Conservation (phyloP, 2,113 vertebrate genomes). For the Sceloporus undulatus region DNA sequence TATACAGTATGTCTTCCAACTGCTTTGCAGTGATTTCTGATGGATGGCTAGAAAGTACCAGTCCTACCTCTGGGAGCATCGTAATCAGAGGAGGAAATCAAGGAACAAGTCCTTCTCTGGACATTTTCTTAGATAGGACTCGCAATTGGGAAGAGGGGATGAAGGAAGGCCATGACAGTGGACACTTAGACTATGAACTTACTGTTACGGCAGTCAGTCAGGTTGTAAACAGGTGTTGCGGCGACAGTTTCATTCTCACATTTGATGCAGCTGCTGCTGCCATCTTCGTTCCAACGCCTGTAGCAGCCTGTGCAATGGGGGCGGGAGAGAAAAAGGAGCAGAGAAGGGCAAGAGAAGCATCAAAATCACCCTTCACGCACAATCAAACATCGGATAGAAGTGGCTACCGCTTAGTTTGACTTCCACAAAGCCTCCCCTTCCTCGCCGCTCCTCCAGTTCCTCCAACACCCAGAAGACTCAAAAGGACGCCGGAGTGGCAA, state of each 20-base stretch:
- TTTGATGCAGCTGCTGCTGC: constrained; percentile 83
- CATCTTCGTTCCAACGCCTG: constrained; percentile 82
- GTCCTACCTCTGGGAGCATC: too few species aligned
- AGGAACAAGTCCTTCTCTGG: not conserved
- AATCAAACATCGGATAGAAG: not conserved
- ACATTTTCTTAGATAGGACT: not conserved
- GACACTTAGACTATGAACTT: constrained; percentile 58
- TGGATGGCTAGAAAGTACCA: too few species aligned
- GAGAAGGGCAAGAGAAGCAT: fast-evolving
- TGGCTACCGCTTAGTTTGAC: not conserved
- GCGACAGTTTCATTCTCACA: constrained; percentile 80
- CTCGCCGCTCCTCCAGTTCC: too few species aligned
- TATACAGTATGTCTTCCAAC: too few species aligned
- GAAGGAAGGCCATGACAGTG: fast-evolving
- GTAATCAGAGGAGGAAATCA: not conserved
- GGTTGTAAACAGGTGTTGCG: constrained; percentile 64
- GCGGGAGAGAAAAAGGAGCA: not conserved
- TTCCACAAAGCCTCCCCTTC: not conserved
- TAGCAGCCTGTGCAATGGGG: constrained; percentile 83
- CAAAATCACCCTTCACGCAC: not conserved
- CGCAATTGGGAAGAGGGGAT: not conserved
- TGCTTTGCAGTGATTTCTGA: too few species aligned
- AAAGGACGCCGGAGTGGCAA: not conserved
- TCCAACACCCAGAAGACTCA: not conserved
- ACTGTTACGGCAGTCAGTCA: constrained; percentile 86